A percentile compares a stretch with the other conserved stretches of the same genome.
phyloP scores from a whole-genome alignment of 2,113 vertebrate genomes.

The Parotia lawesii region DNA sequence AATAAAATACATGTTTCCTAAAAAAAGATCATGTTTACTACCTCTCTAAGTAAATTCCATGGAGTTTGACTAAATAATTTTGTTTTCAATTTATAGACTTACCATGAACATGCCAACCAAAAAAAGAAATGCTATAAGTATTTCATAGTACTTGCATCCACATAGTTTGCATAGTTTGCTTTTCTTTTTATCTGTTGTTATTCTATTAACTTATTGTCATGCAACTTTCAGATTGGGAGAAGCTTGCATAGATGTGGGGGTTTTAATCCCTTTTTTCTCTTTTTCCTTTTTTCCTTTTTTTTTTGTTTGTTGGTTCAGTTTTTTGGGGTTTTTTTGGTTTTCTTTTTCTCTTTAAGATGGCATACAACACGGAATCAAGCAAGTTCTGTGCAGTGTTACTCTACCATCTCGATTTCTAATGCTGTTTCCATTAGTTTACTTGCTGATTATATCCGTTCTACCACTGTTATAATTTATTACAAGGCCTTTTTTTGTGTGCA shows the following conservation, averaged over 20 bases:
- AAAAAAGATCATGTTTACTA: background rate
- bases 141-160: background rate
- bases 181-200: background rate
- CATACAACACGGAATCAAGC: background rate
- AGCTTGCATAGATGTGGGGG: background rate
- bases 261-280: background rate
- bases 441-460: background rate
- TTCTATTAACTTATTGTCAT: background rate
- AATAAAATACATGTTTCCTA: background rate
- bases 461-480: conserved; percentile 11
- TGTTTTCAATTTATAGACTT: background rate
- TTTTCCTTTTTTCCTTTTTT: background rate
- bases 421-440: background rate
- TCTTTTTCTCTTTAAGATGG: background rate
- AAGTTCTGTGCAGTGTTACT: background rate
- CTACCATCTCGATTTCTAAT: background rate
- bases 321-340: background rate
- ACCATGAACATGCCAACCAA: background rate
- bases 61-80: background rate
- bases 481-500: background rate
- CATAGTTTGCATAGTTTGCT: background rate
- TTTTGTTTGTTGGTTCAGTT: no score
- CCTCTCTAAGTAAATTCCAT: background rate
- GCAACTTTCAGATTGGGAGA: background rate
- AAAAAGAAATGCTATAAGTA: background rate